Conservation (phyloP, 1,140 invertebrate genomes). For the Anoplophora glabripennis region DNA sequence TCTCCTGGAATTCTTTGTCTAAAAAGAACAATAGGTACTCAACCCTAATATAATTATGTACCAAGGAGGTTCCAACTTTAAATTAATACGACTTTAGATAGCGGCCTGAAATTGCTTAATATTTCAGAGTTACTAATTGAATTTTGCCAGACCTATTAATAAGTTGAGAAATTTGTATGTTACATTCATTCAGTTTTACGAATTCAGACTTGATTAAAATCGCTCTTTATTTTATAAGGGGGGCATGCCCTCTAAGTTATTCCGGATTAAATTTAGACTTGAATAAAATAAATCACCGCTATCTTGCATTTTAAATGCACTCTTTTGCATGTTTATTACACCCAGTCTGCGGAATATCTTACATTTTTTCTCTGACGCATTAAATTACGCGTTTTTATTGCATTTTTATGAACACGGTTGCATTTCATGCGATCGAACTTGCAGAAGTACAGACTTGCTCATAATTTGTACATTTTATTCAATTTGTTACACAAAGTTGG, state of each 20-base stretch:
- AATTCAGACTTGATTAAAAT: slow-evolving; percentile 27
- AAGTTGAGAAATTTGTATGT: slow-evolving; percentile 26
- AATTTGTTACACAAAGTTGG: no score
- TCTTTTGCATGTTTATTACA: slow-evolving; percentile 17
- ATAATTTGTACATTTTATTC: no score
- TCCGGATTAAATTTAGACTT: slow-evolving; percentile 11
- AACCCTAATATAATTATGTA: no score
- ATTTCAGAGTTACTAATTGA: slow-evolving; percentile 32
- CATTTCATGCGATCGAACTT: neutral
- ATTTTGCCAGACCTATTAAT: slow-evolving; percentile 32
- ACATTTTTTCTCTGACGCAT: no score
- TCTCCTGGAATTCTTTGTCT: no score
- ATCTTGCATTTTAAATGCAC: slow-evolving; percentile 18
- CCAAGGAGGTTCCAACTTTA: slow-evolving; percentile 16
- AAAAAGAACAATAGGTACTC: no score
- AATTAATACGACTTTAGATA: slow-evolving; percentile 29
- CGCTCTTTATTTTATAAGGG: slow-evolving; percentile 15
- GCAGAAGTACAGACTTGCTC: no score
- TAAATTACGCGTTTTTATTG: slow-evolving; percentile 18
- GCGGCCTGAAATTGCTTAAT: slow-evolving; percentile 28
- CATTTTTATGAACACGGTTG: slow-evolving; percentile 3
- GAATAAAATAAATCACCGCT: slow-evolving; percentile 24
- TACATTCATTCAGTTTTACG: slow-evolving; percentile 24
- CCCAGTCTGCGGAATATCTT: neutral
- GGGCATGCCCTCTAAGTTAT: slow-evolving; percentile 9